Base-by-base conservation (phyloP, 35 echinoderm and acorn worm genomes). In the Eucidaris tribuloides region DNA sequence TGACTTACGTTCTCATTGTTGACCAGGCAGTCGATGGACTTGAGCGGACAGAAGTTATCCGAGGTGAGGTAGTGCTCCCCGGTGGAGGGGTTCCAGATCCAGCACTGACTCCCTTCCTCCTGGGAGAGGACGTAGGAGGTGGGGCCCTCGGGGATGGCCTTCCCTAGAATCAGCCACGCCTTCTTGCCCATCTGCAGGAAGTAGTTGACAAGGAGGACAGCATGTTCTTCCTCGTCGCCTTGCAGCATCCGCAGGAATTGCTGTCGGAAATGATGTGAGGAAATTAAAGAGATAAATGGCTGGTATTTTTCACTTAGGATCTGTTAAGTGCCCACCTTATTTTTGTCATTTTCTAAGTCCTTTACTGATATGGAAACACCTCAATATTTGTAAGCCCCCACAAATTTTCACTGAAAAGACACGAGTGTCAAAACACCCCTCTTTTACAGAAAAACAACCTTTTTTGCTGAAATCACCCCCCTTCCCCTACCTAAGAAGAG, bases 211-310 rank as follows among this genome's bases (percentile, higher is more conserved):
- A 93, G 58, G 19, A 99, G 80, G 0, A 99, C 91, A 15, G 90
- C 90, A 76, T 93, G 90, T 70, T 93, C 96, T 25, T 99, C 96
- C 44, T 99, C 96, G 65, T 99, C 96, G 27, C 96, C 96, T 85
- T 99, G 96, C 11, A 99, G 45, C 96, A 99, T 93, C 83, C 91
- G 96, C 15, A 99, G 60, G 76, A 99, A 99, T 99, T 99, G 96
- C 96, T 99, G 79, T 3, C 79, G 31, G n/a, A n/a, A n/a, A n/a
- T n/a, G n/a, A n/a, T n/a, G n/a, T n/a, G n/a, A n/a, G n/a, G n/a
- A n/a, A n/a, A n/a, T n/a, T n/a, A n/a, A n/a, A n/a, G n/a, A n/a
- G n/a, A n/a, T n/a, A n/a, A n/a, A n/a, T n/a, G n/a, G n/a, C n/a
- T n/a, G n/a, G n/a, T n/a, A n/a, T n/a, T n/a, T n/a, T n/a, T n/a